phyloP scores from a whole-genome alignment of 2,113 vertebrate species.

The Otolemur garnettii region DNA sequence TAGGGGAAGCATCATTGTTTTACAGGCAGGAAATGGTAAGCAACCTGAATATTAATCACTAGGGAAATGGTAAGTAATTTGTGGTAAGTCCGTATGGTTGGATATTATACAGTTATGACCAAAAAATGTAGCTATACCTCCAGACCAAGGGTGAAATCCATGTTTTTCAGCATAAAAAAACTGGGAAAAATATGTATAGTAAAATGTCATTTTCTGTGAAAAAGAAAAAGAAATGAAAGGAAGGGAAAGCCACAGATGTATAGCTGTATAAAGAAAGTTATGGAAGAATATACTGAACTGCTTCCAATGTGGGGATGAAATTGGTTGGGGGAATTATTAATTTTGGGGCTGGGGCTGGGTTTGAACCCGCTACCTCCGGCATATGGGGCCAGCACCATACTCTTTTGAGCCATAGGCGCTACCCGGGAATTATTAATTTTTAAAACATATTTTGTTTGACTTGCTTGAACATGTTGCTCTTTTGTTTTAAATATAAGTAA shows the following conservation, averaged over 20 bases:
- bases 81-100: neutral
- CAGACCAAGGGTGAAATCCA: neutral
- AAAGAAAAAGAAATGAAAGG: neutral
- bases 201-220: neutral
- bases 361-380: no score
- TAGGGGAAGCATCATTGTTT: neutral
- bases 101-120: neutral
- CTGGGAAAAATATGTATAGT: neutral
- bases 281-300: neutral
- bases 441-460: neutral
- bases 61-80: slow-evolving; percentile 10
- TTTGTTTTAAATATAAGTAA: neutral
- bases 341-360: neutral
- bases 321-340: neutral
- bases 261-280: neutral
- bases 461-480: neutral
- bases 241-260: neutral
- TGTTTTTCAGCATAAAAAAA: neutral
- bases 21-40: neutral
- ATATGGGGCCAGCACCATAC: no score
- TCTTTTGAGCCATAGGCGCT: no score
- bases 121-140: neutral
- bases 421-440: neutral
- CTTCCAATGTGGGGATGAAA: neutral
- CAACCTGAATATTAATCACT: neutral